phyloP scores from a whole-genome alignment of 2,113 vertebrate species.

The Periophthalmus modestus region DNA sequence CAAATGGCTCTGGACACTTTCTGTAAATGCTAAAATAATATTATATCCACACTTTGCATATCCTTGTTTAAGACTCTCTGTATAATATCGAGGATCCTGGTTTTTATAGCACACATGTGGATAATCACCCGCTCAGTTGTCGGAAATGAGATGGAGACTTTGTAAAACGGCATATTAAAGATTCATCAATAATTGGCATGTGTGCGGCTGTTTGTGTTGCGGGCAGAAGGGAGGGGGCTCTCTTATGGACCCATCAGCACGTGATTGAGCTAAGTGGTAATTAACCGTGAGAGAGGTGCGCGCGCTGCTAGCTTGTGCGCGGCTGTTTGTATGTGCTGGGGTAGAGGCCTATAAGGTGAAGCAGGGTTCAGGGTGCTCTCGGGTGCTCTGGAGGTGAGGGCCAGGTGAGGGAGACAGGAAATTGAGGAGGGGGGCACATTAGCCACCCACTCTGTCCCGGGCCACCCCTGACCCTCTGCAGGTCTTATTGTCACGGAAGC shows the following conservation, averaged over 20 bases:
- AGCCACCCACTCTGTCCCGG: conserved; percentile 33
- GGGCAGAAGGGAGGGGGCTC: conserved; percentile 25
- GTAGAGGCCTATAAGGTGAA: conserved; percentile 16
- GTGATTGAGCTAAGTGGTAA: conserved; percentile 74
- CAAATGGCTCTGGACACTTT: conserved; percentile 44
- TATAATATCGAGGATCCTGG: conserved; percentile 1
- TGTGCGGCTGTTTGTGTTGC: conserved; percentile 71
- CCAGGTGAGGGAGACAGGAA: conserved; percentile 23
- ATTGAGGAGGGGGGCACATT: neutral
- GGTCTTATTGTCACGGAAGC: conserved; percentile 67
- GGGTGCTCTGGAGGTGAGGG: conserved; percentile 66
- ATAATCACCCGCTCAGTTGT: conserved; percentile 52
- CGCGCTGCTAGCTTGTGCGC: conserved; percentile 6
- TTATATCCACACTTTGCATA: conserved; percentile 35
- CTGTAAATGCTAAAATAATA: conserved; percentile 26
- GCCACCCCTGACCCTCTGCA: conserved; percentile 55
- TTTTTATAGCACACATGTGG: conserved; percentile 6
- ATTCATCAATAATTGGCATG: conserved; percentile 81
- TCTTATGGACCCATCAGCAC: conserved; percentile 63
- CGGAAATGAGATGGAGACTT: conserved; percentile 68
- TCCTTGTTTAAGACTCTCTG: conserved; percentile 12
- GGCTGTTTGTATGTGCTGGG: conserved; percentile 24
- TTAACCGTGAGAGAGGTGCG: conserved; percentile 64
- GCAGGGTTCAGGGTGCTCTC: conserved; percentile 27
- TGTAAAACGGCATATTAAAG: conserved; percentile 78